Evolutionary conservation across 2,888 invertebrate species (phyloP).

Genomic region (Synanthedon tipuliformis): DNA sequence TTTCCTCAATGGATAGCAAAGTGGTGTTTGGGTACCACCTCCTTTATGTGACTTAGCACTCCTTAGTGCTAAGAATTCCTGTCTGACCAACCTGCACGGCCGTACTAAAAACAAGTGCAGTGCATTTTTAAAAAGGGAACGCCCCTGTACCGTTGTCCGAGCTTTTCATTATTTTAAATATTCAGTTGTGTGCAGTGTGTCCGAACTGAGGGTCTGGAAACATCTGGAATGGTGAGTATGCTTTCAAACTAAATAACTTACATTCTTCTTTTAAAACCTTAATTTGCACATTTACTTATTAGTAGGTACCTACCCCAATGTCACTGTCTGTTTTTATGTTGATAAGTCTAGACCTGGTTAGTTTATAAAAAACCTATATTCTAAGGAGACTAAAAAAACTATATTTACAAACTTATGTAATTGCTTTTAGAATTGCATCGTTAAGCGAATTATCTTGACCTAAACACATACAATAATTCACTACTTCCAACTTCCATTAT

Average conservation of each 20-base stretch:
- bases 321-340: too few species aligned
- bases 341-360: too few species aligned
- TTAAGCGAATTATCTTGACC: too few species aligned
- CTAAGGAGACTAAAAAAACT: too few species aligned
- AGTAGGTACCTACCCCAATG: too few species aligned
- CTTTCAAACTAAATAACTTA: background rate
- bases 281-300: too few species aligned
- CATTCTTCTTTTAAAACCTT: too few species aligned
- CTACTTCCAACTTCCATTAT: too few species aligned
- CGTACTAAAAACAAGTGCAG: conserved; percentile 62
- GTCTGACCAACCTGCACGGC: conserved; percentile 61
- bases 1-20: conserved; percentile 18
- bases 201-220: conserved; percentile 24
- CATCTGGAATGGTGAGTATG: conserved; percentile 35
- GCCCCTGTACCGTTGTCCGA: conserved; percentile 43
- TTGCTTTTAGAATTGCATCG: too few species aligned
- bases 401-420: too few species aligned
- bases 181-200: conserved; percentile 61
- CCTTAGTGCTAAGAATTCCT: conserved; percentile 45
- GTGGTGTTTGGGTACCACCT: conserved; percentile 39
- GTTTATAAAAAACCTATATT: too few species aligned
- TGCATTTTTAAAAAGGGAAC: conserved; percentile 66
- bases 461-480: too few species aligned
- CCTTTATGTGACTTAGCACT: conserved; percentile 58
- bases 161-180: conserved; percentile 67